Evolutionary conservation across 2,113 vertebrate species (phyloP).

Genomic region (Pseudonaja textilis): DNA sequence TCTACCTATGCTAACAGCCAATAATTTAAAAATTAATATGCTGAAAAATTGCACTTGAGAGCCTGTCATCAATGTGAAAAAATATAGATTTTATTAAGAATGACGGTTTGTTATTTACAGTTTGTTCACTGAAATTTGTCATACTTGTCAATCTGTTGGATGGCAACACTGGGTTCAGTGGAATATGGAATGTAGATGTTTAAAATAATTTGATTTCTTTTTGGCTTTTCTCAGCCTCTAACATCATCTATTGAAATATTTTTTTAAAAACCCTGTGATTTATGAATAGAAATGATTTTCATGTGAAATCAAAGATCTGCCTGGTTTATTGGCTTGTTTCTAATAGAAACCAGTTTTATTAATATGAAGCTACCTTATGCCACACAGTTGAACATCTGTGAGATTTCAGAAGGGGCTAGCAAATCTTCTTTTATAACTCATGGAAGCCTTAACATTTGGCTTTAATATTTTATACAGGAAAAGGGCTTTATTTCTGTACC

Average conservation of each 20-base stretch:
- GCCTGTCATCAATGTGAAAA: constrained; percentile 33
- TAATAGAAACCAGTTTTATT: not conserved
- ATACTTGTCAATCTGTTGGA: not conserved
- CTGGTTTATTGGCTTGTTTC: not conserved
- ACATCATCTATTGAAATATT: not conserved
- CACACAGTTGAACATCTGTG: not conserved
- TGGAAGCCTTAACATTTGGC: not conserved
- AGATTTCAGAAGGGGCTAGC: no score
- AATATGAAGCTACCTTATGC: no score
- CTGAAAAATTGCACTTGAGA: constrained; percentile 25
- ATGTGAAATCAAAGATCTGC: not conserved
- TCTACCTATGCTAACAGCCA: not conserved
- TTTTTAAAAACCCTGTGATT: not conserved
- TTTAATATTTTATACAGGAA: not conserved
- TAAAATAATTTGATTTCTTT: not conserved
- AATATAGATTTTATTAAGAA: constrained; percentile 27
- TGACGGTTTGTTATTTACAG: constrained; percentile 16
- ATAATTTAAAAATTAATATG: constrained; percentile 45
- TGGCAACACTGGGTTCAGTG: not conserved
- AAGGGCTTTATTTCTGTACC: not conserved
- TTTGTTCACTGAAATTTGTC: constrained; percentile 10
- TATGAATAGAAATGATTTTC: not conserved
- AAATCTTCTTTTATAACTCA: not conserved
- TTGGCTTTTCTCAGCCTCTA: not conserved
- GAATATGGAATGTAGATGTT: constrained; percentile 13